Evolutionary conservation across 2,113 vertebrate species (phyloP), one percentile per base, ranked within the genome.

Genomic region (Cyprinus carpio): DNA sequence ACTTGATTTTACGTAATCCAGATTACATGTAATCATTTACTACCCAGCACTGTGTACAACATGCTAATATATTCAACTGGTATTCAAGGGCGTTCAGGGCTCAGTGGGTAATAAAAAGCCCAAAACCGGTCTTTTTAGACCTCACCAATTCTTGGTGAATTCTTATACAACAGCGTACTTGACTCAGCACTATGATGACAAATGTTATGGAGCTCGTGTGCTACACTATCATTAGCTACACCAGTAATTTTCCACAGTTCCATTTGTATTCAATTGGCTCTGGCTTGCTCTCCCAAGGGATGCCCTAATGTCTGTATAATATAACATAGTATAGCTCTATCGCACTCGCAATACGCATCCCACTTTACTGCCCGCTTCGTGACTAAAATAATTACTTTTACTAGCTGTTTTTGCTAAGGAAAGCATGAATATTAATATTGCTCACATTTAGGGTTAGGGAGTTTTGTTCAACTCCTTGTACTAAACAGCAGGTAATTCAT

Each of bases 141-240:
- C 40, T 64, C 58, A 64, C 23, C 27, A 58, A 25, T 27, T 11
- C 34, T 10, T 62, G 4, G 58, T 18, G 78, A 64, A 46, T 80
- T 80, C 58, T 80, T 46, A 43, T 80, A 81, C 78, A 81, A 81
- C 12, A 81, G 78, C 37, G 13, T 27, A 65, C 58, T 64, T 64
- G 78, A 80, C 78, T 81, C 78, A 81, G 78, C 78, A 81, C 37
- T 80, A 27, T 29, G 37, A 81, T 81, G 78, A 81, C 78, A 81
- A 81, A 81, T 81, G 78, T 81, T 64, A 81, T 81, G 58, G 78
- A 65, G 78, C 58, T 65, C 15, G n/a, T 46, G 56, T 64, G 37
- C 58, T 81, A 81, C 58, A 43, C 78, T 81, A 81, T 81, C 78
- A 81, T 81, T 81, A 81, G 56, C 78, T 46, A 64, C 78, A 81